Conservation (phyloP, 2,888 invertebrate genomes). For the Cataglyphis livida region DNA sequence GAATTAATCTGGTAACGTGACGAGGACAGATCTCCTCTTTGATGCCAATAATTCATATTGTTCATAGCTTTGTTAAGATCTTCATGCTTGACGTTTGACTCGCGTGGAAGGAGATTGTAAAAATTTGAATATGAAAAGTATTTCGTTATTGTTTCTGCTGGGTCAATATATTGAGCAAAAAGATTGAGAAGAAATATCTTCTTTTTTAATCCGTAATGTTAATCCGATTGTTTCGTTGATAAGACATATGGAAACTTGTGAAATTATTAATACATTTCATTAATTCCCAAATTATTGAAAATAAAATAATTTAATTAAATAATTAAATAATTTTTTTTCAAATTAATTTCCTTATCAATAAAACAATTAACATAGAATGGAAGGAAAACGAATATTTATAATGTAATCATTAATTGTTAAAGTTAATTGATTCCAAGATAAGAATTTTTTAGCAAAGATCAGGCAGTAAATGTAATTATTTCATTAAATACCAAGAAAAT, state of each 20-base stretch:
- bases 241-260: neutral
- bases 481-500: neutral
- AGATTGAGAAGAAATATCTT: neutral
- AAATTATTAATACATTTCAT: neutral
- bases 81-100: conserved; percentile 18
- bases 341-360: conserved; percentile 2
- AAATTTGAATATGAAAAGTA: conserved; percentile 24
- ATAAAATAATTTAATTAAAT: neutral
- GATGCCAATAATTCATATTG: conserved; percentile 31
- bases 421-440: neutral
- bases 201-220: neutral
- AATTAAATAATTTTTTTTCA: neutral
- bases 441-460: neutral
- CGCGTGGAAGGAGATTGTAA: neutral
- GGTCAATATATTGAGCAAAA: conserved; percentile 21
- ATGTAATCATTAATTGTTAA: neutral
- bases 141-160: neutral
- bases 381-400: neutral
- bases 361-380: neutral
- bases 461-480: neutral
- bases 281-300: neutral
- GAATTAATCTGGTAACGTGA: conserved; percentile 62
- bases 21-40: conserved; percentile 47
- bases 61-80: conserved; percentile 27
- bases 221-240: neutral